Evolutionary conservation across 2,888 invertebrate genomes (phyloP), one percentile per base, ranked within the genome.

Genomic region (Platerodrilus igneus): DNA sequence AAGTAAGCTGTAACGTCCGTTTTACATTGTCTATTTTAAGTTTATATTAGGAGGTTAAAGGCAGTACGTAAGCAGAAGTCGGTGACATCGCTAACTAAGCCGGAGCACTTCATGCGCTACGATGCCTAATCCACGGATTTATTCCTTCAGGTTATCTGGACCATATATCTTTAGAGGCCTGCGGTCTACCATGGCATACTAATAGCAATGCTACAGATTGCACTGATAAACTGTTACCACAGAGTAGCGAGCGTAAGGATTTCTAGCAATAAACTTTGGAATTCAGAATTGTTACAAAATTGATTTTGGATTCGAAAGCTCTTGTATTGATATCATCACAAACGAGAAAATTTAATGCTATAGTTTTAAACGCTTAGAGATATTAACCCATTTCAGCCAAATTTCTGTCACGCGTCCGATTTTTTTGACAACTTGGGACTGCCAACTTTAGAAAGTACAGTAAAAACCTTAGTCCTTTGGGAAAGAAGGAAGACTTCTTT

Each of bases 171-270:
- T 63, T 58, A 54, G 62, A 61, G 62, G 62, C 59, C 60, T 62
- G 63, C 57, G 63, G 63, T 63, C 62, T 60, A 60, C 60, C 62
- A 55, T 50, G 61, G 66, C 64, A 67, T 66, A 66, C 66, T 66
- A 66, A 67, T 66, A 66, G 63, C 64, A 64, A 66, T 64, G 60
- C 66, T 65, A 63, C 66, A 66, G 66, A 66, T 67, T 67, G 63
- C 55, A 53, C 63, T 66, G 65, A 66, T 66, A 66, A 67, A 67
- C 66, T 65, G 65, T 63, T 63, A 64, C 64, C 64, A 57, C 65
- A 63, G 57, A n/a, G n/a, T n/a, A n/a, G n/a, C n/a, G n/a, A n/a
- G n/a, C n/a, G n/a, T n/a, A n/a, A n/a, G n/a, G n/a, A n/a, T n/a
- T n/a, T n/a, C n/a, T n/a, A n/a, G n/a, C n/a, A n/a, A n/a, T n/a